Conservation (phyloP, 2,888 invertebrate species). For the Dioctria linearis region DNA sequence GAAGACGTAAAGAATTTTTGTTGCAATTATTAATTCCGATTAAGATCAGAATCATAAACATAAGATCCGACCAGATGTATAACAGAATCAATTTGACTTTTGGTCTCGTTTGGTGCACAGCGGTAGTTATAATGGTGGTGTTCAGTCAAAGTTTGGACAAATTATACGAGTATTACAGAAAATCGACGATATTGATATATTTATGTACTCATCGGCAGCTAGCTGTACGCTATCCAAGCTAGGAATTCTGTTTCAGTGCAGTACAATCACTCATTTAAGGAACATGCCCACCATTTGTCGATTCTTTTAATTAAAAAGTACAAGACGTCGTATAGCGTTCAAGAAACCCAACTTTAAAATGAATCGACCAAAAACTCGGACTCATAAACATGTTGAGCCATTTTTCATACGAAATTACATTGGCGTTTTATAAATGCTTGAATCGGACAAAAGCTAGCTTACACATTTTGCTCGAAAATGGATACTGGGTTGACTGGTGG, state of each 20-base stretch:
- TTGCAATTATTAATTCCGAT: slow-evolving; percentile 32
- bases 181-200: too few relatives aligned
- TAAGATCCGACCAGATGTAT: background rate
- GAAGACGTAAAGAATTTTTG: slow-evolving; percentile 22
- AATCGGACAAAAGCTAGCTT: slow-evolving; percentile 24
- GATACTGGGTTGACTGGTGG: background rate
- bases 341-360: background rate
- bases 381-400: background rate
- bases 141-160: too few relatives aligned
- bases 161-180: too few relatives aligned
- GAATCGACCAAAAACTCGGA: background rate
- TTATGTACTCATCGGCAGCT: too few relatives aligned
- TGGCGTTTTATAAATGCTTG: slow-evolving; percentile 14
- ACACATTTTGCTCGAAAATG: slow-evolving; percentile 10
- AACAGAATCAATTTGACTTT: background rate
- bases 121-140: too few relatives aligned
- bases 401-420: slow-evolving; percentile 33
- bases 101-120: too few relatives aligned
- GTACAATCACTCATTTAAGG: too few relatives aligned
- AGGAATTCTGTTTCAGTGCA: background rate
- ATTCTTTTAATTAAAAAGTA: slow-evolving; percentile 37
- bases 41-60: slow-evolving; percentile 23
- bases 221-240: too few relatives aligned
- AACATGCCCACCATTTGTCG: background rate
- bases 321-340: background rate